These are phyloP conservation scores for Limnodromus scolopaceus DNA, from an alignment of 2,797 vertebrate genomes.

Conservation along the genomic window DNA sequence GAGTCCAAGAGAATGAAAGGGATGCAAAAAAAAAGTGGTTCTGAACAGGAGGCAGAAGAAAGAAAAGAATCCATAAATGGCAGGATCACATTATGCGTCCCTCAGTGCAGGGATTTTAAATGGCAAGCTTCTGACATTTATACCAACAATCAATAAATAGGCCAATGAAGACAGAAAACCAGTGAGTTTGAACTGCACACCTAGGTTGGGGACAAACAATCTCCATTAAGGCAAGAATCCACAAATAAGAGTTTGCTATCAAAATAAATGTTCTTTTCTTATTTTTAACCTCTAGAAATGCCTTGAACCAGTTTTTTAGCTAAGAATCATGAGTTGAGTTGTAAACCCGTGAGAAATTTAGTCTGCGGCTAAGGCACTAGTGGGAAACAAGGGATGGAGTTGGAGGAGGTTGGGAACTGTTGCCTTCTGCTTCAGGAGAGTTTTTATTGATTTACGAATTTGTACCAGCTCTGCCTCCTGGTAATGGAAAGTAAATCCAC, in stretches of 20 bases:
- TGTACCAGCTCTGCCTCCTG: background rate
- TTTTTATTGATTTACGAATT: background rate
- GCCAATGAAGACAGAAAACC: background rate
- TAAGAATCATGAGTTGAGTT: background rate
- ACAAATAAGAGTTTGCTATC: background rate
- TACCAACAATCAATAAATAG: background rate
- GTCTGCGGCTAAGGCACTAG: background rate
- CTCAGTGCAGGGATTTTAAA: background rate
- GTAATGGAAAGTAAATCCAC: background rate
- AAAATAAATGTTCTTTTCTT: background rate
- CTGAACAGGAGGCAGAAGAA: background rate
- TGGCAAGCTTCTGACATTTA: background rate
- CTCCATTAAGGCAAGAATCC: background rate
- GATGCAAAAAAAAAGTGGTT: accelerated
- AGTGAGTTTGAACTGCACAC: background rate
- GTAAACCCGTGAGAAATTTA: background rate
- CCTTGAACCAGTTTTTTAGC: background rate
- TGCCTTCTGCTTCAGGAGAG: background rate
- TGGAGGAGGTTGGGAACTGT: background rate
- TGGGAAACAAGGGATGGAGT: background rate
- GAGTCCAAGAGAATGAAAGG: background rate
- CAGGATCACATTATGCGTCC: background rate
- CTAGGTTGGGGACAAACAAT: background rate
- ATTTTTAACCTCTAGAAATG: background rate
- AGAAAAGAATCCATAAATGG: background rate